Evolutionary conservation across 2,113 vertebrate species (phyloP), one percentile per base, ranked within the genome.

Genomic region (Heterocephalus glaber): DNA sequence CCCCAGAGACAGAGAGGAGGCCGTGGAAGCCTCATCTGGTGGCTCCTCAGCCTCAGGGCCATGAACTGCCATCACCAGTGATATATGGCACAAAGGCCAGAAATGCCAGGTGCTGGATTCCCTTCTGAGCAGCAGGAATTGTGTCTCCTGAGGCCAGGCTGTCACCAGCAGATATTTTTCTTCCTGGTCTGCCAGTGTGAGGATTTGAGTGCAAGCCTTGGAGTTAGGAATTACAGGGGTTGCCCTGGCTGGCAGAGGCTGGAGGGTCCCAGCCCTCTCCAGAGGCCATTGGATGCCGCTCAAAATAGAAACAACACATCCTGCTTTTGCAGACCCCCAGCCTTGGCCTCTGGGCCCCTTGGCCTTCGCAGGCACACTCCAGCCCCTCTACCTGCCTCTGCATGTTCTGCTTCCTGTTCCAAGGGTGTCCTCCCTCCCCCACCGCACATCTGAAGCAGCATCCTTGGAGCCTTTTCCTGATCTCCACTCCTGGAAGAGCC

Each of bases 31-130:
- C 81, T 94, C 19, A 2, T 61, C 58, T 4, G 1, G 77, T 61
- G 82, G 80, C 86, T 61, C 33, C 56, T 47, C 54, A 87, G 94
- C 58, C 76, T 56, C 87, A 11, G 92, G 87, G 90, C n/a, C 72
- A 44, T 0, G 44, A 92, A 61, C 95, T 65, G 61, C 96, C 26
- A 3, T 97, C 96, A 87, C 92, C 38, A 81, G 2, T 96, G 95
- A 98, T 95, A 93, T 95, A 96, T 41, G 14, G 33, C 95, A 95
- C 84, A 88, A 95, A 97, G 96, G 95, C 96, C 97, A 95, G 96
- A 96, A 96, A 90, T 96, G 85, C 93, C 92, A 79, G 87, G 76
- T 30, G 0, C 96, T 96, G 95, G 94, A 81, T 96, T 95, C 89
- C 79, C 92, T 96, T 96, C 92, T 93, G 79, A 81, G 95, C 0